Evolutionary conservation across 2,113 vertebrate species (phyloP).

Genomic region (Actenoides lindsayi): DNA sequence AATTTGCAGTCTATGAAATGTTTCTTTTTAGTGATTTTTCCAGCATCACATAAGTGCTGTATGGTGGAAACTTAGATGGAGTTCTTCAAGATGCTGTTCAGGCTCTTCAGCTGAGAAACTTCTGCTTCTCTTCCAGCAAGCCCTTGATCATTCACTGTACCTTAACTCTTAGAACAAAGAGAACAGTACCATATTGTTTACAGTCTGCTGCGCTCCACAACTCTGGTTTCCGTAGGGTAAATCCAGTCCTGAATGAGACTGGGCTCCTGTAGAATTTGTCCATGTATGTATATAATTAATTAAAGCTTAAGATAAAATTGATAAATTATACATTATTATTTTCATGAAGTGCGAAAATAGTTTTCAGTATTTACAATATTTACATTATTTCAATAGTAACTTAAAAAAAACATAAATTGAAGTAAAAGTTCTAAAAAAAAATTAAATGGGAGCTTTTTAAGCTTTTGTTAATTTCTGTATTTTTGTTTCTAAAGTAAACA

Average conservation of each 20-base stretch:
- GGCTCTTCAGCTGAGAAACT: neutral
- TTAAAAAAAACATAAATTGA: neutral
- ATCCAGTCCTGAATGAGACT: neutral
- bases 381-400: neutral
- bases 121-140: neutral
- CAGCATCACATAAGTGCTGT: neutral
- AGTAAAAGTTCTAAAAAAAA: neutral
- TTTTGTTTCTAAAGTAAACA: neutral
- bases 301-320: neutral
- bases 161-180: neutral
- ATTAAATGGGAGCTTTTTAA: neutral
- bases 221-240: neutral
- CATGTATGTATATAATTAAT: neutral
- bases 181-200: neutral
- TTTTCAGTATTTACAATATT: neutral
- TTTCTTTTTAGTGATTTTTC: neutral
- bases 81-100: neutral
- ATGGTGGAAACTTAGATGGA: neutral
- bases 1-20: neutral
- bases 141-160: neutral
- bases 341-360: neutral
- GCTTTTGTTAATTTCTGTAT: neutral
- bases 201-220: neutral
- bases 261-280: neutral
- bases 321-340: neutral